Conservation (phyloP, 1,140 invertebrate species). For the Ceratosolen solmsi region DNA sequence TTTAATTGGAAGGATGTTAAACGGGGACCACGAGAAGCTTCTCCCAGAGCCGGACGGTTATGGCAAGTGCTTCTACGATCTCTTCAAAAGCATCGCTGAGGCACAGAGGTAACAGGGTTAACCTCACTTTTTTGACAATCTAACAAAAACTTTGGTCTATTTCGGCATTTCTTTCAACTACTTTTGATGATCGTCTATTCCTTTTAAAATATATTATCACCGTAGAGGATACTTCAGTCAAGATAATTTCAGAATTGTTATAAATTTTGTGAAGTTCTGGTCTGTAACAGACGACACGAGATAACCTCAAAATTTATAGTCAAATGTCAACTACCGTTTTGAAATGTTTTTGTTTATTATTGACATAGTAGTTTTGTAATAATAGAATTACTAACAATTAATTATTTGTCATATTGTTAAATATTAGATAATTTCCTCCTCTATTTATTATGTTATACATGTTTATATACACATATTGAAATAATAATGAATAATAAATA, state of each 20-base stretch:
- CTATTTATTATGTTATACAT: too few relatives aligned
- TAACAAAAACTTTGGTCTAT: background rate
- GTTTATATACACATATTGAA: too few relatives aligned
- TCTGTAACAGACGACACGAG: conserved; percentile 38
- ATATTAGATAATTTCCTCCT: too few relatives aligned
- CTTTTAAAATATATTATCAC: background rate
- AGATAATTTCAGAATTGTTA: background rate
- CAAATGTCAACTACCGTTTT: conserved; percentile 39
- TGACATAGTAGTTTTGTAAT: background rate
- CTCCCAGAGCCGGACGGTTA: conserved; percentile 76
- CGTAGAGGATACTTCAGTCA: background rate
- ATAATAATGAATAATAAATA: too few relatives aligned
- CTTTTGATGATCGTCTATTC: background rate
- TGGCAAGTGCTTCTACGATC: conserved; percentile 75
- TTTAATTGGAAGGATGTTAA: background rate
- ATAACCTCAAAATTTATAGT: conserved; percentile 40
- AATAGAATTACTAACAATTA: background rate
- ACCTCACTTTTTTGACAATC: conserved; percentile 67
- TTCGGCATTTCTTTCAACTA: background rate
- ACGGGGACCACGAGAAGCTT: conserved; percentile 67
- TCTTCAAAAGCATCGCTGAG: conserved; percentile 75
- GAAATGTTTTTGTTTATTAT: conserved; percentile 7
- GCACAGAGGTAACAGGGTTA: conserved; percentile 74
- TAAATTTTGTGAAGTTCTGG: conserved; percentile 24
- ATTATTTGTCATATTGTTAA: too few relatives aligned